phyloP scores from a whole-genome alignment of 2,797 vertebrate species.

The Spinibarbus caldwelli region DNA sequence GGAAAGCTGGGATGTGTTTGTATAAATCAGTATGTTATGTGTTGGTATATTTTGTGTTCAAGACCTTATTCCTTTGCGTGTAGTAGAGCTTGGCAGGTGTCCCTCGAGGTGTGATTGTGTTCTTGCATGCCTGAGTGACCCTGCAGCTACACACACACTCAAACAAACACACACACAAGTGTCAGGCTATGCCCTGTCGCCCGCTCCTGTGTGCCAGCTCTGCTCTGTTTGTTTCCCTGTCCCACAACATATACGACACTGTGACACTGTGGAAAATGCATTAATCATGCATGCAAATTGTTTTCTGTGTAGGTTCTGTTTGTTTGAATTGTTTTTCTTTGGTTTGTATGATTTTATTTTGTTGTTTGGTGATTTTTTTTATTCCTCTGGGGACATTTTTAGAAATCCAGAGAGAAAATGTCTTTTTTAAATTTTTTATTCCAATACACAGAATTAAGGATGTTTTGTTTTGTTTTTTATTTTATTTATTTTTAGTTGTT shows the following conservation, averaged over 20 bases:
- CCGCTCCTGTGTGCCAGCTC: background rate
- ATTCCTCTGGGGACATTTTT: background rate
- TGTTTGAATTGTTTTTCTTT: background rate
- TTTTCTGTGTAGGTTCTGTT: background rate
- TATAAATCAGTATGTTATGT: conserved; percentile 10
- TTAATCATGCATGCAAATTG: background rate
- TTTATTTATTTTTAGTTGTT: no score
- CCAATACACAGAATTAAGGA: no score
- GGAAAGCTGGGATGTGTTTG: background rate
- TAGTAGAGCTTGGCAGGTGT: conserved; percentile 20
- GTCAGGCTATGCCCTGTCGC: background rate
- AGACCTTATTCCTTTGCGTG: conserved; percentile 1
- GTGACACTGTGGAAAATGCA: no score
- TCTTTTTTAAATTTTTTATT: no score
- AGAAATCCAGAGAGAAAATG: background rate
- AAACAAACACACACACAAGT: conserved; percentile 16
- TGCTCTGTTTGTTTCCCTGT: background rate
- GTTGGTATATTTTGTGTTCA: background rate
- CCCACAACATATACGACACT: background rate
- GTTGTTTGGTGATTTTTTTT: background rate
- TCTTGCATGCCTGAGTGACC: conserved; percentile 33
- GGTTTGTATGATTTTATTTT: background rate
- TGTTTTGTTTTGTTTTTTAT: no score
- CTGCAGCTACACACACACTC: conserved; percentile 12
- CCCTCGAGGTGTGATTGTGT: conserved; percentile 31